phyloP scores from a whole-genome alignment of 2,113 vertebrate genomes.

The Tragulus kanchil region DNA sequence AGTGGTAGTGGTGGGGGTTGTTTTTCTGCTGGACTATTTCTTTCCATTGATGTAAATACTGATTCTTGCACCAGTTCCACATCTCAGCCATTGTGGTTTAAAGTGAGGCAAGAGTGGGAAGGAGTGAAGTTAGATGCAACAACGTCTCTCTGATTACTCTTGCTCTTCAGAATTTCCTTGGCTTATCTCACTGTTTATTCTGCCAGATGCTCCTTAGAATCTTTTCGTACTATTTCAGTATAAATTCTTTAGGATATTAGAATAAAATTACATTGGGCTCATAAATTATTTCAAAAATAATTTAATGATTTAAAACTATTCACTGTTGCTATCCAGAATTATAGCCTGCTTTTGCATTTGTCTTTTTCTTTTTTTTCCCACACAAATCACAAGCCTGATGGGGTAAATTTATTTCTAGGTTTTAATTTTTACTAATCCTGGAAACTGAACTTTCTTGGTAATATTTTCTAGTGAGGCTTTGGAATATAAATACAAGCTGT shows the following conservation, averaged over 20 bases:
- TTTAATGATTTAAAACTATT: conserved; percentile 47
- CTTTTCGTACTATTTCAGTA: conserved; percentile 30
- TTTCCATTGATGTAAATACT: neutral
- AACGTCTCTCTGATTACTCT: neutral
- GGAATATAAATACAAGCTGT: conserved; percentile 2
- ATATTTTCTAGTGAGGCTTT: neutral
- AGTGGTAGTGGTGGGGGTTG: neutral
- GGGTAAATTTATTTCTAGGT: neutral
- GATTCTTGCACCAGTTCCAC: neutral
- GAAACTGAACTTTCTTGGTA: neutral
- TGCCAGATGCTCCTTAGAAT: conserved; percentile 11
- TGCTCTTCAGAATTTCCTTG: conserved; percentile 34
- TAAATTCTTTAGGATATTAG: conserved; percentile 42
- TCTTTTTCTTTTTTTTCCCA: conserved; percentile 30
- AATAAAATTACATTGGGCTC: neutral
- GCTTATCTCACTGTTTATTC: conserved; percentile 6
- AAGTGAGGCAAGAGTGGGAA: neutral
- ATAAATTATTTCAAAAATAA: conserved; percentile 59
- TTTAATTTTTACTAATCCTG: neutral
- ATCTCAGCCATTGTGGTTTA: neutral
- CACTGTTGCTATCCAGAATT: neutral
- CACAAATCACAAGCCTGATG: neutral
- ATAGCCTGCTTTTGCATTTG: neutral
- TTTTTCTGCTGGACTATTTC: neutral
- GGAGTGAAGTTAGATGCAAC: neutral